Percentiles rank a stretch among this genome's conserved stretches.
phyloP scores from a whole-genome alignment of 2,113 vertebrate genomes.

The Cyanoramphus novaezelandiae region DNA sequence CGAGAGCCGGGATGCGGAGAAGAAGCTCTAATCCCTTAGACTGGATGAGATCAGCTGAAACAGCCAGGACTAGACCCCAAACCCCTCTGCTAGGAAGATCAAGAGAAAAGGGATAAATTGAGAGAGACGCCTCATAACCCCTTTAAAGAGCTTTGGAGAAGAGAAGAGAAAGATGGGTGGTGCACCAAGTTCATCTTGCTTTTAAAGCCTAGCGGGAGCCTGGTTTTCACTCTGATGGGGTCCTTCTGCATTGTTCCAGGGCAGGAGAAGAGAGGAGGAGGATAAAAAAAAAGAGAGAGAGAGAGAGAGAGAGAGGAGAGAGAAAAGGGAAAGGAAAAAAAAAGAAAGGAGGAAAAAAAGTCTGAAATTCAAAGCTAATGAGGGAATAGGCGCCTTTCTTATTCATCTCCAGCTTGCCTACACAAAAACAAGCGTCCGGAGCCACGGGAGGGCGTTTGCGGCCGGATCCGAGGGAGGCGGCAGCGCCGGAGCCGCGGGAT shows the following conservation, averaged over 20 bases:
- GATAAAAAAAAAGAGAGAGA: not conserved
- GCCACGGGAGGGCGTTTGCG: constrained; percentile 81
- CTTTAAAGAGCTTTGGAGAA: constrained; percentile 74
- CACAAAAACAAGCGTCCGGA: constrained; percentile 72
- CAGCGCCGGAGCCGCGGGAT: constrained; percentile 75
- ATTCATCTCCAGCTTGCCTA: constrained; percentile 64
- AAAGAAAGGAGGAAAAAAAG: not conserved
- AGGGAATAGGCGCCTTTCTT: constrained; percentile 66
- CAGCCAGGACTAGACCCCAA: constrained; percentile 81
- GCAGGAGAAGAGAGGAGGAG: constrained; percentile 28
- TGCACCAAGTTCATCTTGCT: constrained; percentile 70
- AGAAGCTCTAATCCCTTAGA: constrained; percentile 90
- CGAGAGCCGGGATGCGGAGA: constrained; percentile 89
- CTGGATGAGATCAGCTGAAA: constrained; percentile 82
- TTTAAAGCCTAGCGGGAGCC: constrained; percentile 66
- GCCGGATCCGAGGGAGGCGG: constrained; percentile 77
- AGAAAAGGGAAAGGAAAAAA: not conserved
- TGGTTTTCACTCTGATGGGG: constrained; percentile 59
- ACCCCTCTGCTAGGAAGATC: constrained; percentile 84
- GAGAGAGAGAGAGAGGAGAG: not conserved
- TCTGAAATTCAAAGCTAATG: constrained; percentile 65
- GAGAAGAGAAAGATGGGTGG: constrained; percentile 70
- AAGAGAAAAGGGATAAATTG: constrained; percentile 85
- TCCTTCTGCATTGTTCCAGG: constrained; percentile 65
- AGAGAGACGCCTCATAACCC: constrained; percentile 79